Conservation (phyloP, 2,113 vertebrate species). For the Procapra przewalskii region DNA sequence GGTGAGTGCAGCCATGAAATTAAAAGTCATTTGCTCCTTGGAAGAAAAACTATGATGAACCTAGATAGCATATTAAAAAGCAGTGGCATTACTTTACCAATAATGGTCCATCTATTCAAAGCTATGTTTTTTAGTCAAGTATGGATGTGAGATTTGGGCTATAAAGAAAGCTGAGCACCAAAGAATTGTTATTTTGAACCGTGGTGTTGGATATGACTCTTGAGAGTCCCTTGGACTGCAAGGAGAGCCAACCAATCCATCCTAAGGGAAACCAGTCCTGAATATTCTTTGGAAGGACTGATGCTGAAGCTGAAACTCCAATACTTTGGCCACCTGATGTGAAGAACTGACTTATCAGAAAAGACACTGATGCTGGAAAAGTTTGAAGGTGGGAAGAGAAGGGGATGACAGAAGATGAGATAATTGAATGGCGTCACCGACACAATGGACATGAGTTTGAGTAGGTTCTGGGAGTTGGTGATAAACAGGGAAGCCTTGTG, state of each 20-base stretch:
- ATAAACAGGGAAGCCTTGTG: not conserved
- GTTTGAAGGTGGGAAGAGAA: not conserved
- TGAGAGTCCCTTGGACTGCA: not conserved
- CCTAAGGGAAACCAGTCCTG: not conserved
- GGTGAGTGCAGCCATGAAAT: not conserved
- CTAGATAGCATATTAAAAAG: not conserved
- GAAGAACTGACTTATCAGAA: not conserved
- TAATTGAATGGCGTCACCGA: not conserved
- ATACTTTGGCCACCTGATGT: not conserved
- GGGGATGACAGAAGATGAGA: not conserved
- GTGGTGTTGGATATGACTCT: not conserved
- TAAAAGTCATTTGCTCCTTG: not conserved
- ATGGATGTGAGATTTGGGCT: not conserved
- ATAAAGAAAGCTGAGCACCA: not conserved
- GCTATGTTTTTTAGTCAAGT: not conserved
- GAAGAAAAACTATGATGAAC: not conserved
- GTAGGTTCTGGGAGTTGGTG: not conserved
- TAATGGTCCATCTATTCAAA: not conserved
- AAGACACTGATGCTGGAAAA: not conserved
- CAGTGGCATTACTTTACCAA: not conserved
- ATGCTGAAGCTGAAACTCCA: not conserved
- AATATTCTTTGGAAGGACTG: not conserved
- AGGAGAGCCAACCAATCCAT: not conserved
- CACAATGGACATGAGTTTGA: not conserved
- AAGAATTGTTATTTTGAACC: not conserved